Evolutionary conservation across 2,113 vertebrate genomes (phyloP).

Genomic region (Pantherophis guttatus): DNA sequence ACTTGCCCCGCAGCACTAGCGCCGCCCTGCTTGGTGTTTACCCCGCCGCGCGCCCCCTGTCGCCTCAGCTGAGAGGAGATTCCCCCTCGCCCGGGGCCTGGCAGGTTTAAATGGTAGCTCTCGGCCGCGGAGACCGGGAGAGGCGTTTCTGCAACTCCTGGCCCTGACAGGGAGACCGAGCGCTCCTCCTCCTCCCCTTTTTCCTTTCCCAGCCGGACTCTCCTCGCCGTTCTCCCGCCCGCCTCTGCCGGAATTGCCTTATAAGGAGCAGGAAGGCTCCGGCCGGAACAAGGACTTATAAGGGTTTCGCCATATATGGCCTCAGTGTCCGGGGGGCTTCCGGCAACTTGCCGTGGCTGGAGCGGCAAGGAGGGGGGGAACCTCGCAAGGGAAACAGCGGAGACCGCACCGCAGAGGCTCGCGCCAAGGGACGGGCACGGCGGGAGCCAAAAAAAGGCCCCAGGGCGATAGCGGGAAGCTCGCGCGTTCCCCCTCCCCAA

Average conservation of each 20-base stretch:
- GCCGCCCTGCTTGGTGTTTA: background rate
- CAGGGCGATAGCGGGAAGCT: slow-evolving; percentile 58
- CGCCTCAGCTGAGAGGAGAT: background rate
- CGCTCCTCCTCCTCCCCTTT: slow-evolving; percentile 27
- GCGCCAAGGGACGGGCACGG: background rate
- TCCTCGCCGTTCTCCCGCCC: background rate
- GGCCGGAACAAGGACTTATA: slow-evolving; percentile 93
- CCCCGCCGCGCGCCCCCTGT: no score
- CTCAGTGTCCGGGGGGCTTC: slow-evolving; percentile 76
- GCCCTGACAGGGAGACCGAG: background rate
- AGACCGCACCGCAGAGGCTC: no score
- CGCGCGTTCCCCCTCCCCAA: background rate
- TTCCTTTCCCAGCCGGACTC: background rate
- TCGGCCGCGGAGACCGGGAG: background rate
- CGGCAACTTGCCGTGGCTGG: slow-evolving; percentile 67
- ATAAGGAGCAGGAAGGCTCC: slow-evolving; percentile 94
- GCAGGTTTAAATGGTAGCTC: background rate
- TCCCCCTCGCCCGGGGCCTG: background rate
- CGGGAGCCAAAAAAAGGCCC: background rate
- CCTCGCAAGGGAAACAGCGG: background rate
- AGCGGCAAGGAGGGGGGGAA: slow-evolving; percentile 51
- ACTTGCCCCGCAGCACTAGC: background rate
- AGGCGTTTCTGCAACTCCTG: background rate
- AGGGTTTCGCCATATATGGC: slow-evolving; percentile 92
- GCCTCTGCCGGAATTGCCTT: slow-evolving; percentile 84